These are phyloP conservation scores for Sarcophaga subvicina DNA, from an alignment of 2,888 invertebrate species.

Conservation along the genomic window DNA sequence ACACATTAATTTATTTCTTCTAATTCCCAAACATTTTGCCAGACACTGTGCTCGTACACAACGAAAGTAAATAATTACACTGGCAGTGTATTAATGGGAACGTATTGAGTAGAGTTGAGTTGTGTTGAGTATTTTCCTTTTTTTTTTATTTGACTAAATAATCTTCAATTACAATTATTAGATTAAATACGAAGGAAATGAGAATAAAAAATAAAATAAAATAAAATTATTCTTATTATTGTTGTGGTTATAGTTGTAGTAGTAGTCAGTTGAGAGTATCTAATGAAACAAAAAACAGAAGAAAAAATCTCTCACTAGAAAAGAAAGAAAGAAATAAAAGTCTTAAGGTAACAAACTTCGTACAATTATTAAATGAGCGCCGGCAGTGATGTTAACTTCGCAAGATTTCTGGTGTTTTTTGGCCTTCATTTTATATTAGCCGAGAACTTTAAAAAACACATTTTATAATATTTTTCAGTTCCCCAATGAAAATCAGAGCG, in stretches of 20 bases:
- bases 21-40: not conserved
- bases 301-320: constrained; percentile 10
- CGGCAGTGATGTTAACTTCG: no score
- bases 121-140: constrained; percentile 19
- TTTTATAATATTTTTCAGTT: no score
- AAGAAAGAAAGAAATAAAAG: constrained; percentile 74
- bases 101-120: not conserved
- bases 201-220: constrained; percentile 26
- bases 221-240: not conserved
- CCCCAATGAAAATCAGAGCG: no score
- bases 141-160: constrained; percentile 43
- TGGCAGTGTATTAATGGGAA: not conserved
- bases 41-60: not conserved
- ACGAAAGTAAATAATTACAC: not conserved
- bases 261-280: not conserved
- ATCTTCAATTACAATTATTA: constrained; percentile 62
- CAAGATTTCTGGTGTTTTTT: no score
- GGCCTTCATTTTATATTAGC: no score
- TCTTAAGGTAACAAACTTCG: constrained; percentile 79
- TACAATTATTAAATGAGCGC: constrained; percentile 82
- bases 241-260: not conserved
- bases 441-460: no score
- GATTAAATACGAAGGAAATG: constrained; percentile 38
- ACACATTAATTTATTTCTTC: not conserved
- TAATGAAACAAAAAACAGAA: constrained; percentile 67